Conservation (phyloP, 2,113 vertebrate genomes). For the Penelope pileata region DNA sequence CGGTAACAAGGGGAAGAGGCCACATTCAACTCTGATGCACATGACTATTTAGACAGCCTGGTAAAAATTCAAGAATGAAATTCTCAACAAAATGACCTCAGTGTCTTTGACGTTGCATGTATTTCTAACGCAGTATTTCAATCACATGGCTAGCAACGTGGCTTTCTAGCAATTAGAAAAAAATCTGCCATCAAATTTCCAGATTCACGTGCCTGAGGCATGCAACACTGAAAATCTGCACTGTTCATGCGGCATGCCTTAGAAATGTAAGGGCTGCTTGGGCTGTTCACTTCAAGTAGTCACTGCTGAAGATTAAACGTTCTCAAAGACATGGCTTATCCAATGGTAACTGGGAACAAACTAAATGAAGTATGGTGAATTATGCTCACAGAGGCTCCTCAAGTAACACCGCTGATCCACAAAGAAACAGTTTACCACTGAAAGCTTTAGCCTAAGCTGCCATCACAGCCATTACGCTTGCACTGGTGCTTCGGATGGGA, state of each 20-base stretch:
- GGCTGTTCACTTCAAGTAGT: not conserved
- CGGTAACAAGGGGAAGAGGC: not conserved
- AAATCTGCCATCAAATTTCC: not conserved
- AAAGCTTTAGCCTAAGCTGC: constrained; percentile 20
- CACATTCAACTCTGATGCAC: not conserved
- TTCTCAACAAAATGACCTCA: not conserved
- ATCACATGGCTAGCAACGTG: not conserved
- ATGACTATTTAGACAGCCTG: not conserved
- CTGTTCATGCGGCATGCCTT: not conserved
- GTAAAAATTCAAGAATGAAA: not conserved
- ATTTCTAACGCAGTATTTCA: not conserved
- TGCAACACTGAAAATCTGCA: constrained; percentile 10
- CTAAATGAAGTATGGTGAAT: not conserved
- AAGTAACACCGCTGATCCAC: constrained; percentile 13
- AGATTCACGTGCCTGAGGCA: not conserved
- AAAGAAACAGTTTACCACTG: not conserved
- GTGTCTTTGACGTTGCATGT: not conserved
- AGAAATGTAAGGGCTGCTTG: not conserved
- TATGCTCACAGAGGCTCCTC: constrained; percentile 13
- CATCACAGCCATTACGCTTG: constrained; percentile 32
- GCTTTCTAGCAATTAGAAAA: constrained; percentile 1
- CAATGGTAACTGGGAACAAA: constrained; percentile 29
- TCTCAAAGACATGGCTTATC: constrained; percentile 4
- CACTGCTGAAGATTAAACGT: not conserved
- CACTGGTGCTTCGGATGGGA: constrained; percentile 59